Conservation (phyloP, 2,888 invertebrate species). For the Hydroisotoma schaefferi region DNA sequence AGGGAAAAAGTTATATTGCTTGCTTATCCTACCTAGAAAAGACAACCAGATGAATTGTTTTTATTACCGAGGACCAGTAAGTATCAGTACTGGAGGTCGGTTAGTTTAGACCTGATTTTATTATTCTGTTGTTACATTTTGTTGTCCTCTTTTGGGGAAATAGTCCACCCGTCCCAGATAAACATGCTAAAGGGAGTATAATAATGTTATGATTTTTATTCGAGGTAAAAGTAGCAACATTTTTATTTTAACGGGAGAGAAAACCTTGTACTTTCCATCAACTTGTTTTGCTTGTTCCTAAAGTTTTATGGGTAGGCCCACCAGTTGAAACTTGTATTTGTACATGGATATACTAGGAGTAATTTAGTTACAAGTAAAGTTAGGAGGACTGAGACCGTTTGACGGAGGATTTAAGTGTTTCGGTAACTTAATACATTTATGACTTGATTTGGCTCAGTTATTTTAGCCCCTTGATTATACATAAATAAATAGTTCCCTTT, state of each 20-base stretch:
- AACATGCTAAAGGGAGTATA: too few relatives aligned
- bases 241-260: too few relatives aligned
- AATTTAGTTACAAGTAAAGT: background rate
- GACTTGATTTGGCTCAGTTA: constrained; percentile 35
- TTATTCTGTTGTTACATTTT: background rate
- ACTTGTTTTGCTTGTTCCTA: background rate
- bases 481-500: constrained; percentile 19
- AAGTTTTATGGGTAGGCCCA: background rate
- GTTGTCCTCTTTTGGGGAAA: background rate
- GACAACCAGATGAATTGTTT: background rate
- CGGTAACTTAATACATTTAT: constrained; percentile 30
- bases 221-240: too few relatives aligned
- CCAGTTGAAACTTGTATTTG: background rate
- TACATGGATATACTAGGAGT: background rate
- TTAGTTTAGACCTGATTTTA: constrained; percentile 1
- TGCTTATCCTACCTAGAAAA: background rate
- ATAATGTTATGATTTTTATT: too few relatives aligned
- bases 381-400: background rate
- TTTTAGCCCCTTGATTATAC: constrained; percentile 6
- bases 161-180: too few relatives aligned
- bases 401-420: background rate
- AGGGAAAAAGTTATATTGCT: too few relatives aligned
- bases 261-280: background rate
- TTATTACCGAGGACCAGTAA: too few relatives aligned
- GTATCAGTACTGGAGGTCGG: constrained; percentile 2